Evolutionary conservation across 2,113 vertebrate species (phyloP), one percentile per base, ranked within the genome.

Genomic region (Ptychochromis oligacanthus): DNA sequence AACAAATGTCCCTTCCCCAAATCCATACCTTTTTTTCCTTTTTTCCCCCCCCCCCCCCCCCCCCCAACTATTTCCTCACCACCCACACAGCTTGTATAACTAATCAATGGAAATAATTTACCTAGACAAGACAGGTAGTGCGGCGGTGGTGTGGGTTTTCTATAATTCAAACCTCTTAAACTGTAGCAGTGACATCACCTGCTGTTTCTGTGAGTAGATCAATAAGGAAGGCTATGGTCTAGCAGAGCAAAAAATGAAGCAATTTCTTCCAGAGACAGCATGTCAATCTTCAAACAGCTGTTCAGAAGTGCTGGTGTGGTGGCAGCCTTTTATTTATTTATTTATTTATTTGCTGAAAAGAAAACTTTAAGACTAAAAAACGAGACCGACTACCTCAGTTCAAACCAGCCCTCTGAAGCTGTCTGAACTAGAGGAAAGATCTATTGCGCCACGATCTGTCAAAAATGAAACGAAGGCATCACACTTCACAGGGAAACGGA

Each of bases 201-300:
- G 86, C 85, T 88, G 87, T 57, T 84, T 54, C 36, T 77, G 24
- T 2, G 9, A 76, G 79, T 26, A 20, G 18, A 84, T 79, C 59
- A 7, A 55, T 11, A 60, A 85, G 64, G 57, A 80, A 70, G 58
- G 85, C 80, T 36, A 54, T 57, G 78, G 79, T 88, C 90, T 85
- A 91, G 26, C 80, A 24, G 88, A 92, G 83, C 89, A 89, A 83
- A 60, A 88, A 87, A 92, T 84, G 34, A 86, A 54, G 77, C 82
- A 82, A 92, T 91, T 91, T 91, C 70, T 81, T 77, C 61, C 34
- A 6, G 59, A 80, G 90, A 79, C 81, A 55, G 76, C 28, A 3
- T 34, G 75, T 90, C 88, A 87, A 61, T 84, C 84, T 86, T 84
- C 84, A 91, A 89, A 90, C 84, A 88, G 83, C 86, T 89, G 85